phyloP scores from a whole-genome alignment of 2,797 vertebrate genomes.

The Brachyrhaphis roseni region DNA sequence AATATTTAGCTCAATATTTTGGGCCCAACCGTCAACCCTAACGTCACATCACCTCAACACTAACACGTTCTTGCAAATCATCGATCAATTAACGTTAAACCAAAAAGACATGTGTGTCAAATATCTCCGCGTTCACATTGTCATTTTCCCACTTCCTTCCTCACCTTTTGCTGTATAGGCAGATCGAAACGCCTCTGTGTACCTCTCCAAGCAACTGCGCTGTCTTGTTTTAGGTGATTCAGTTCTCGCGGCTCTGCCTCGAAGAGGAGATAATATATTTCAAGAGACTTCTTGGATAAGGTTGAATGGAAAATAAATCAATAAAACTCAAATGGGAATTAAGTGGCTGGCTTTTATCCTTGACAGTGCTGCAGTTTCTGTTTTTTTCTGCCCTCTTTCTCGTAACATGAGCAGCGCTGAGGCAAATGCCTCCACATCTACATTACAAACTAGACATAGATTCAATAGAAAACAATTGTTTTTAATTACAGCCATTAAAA shows the following conservation, averaged over 20 bases:
- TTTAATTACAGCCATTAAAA: constrained; percentile 14
- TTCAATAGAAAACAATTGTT: not conserved
- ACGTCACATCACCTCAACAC: not conserved
- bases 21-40: not conserved
- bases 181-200: not conserved
- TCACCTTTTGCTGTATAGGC: not conserved
- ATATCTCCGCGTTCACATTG: not conserved
- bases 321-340: constrained; percentile 13
- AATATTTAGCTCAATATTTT: not conserved
- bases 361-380: constrained; percentile 15
- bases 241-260: not conserved
- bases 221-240: constrained; percentile 6
- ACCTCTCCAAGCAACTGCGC: not conserved
- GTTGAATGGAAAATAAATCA: constrained; percentile 10
- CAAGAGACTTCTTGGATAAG: constrained; percentile 17
- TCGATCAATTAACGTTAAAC: not conserved
- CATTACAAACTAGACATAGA: not conserved
- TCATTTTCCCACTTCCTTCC: not conserved
- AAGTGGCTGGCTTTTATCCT: constrained; percentile 14
- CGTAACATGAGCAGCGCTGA: not conserved
- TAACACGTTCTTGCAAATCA: not conserved
- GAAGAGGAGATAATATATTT: constrained; percentile 8
- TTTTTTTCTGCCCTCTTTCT: constrained; percentile 3
- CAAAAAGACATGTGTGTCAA: not conserved
- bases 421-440: constrained; percentile 7